Percentiles rank a stretch among this genome's conserved stretches.
phyloP scores from a whole-genome alignment of 2,888 invertebrate genomes.

The Acholoe squamosa region DNA sequence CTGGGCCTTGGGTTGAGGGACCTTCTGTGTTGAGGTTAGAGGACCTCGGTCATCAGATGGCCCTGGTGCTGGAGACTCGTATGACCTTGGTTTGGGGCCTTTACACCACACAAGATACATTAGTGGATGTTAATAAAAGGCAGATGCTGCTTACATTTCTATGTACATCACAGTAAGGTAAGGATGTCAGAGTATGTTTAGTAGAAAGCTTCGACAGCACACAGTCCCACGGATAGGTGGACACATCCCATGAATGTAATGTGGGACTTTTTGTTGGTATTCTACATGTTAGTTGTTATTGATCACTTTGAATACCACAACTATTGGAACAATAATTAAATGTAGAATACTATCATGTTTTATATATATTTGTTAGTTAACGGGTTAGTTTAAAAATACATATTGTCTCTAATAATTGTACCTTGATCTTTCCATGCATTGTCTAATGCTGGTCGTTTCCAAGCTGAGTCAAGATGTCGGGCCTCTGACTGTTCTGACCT shows the following conservation, averaged over 20 bases:
- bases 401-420: not conserved
- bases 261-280: too few relatives aligned
- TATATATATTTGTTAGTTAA: too few relatives aligned
- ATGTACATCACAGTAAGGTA: too few relatives aligned
- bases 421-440: constrained; percentile 59
- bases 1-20: not conserved
- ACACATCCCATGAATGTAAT: too few relatives aligned
- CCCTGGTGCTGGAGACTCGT: not conserved
- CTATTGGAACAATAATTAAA: too few relatives aligned
- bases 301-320: too few relatives aligned
- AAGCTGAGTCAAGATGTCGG: constrained; percentile 16
- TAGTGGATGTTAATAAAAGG: not conserved
- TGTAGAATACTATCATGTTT: too few relatives aligned
- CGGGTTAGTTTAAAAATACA: too few relatives aligned
- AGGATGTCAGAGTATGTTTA: too few relatives aligned
- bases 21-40: constrained; percentile 41
- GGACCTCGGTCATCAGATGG: constrained; percentile 3
- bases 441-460: constrained; percentile 50
- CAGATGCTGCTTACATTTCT: not conserved
- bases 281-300: too few relatives aligned
- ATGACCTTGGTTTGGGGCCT: not conserved
- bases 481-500: constrained; percentile 32
- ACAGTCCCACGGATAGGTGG: too few relatives aligned
- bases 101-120: not conserved
- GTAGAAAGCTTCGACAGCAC: too few relatives aligned